Conservation (phyloP, 1,140 invertebrate genomes). For the Pollicipes pollicipes region DNA sequence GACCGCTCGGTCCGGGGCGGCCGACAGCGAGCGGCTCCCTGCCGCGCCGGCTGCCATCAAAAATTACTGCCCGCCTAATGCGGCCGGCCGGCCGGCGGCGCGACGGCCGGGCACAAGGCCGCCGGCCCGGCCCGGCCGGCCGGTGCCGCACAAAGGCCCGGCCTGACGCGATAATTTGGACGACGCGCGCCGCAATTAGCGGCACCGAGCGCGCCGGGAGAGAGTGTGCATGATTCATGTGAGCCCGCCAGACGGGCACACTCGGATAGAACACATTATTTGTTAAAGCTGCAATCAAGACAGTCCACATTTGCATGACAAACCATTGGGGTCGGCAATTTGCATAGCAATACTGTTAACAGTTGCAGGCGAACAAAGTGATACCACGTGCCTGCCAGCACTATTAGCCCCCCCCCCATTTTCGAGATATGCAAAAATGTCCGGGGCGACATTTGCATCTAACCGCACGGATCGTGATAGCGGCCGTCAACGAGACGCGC, state of each 20-base stretch:
- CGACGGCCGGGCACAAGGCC: neutral
- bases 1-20: no score
- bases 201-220: no score
- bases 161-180: neutral
- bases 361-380: neutral
- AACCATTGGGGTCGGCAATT: neutral
- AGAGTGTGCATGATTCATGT: neutral
- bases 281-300: neutral
- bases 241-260: no score
- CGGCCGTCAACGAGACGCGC: no score
- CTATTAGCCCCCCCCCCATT: no score
- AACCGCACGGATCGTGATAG: no score
- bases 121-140: no score
- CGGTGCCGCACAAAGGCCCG: neutral
- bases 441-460: no score
- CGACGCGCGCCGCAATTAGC: neutral
- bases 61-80: neutral
- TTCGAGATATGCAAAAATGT: no score
- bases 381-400: neutral
- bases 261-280: neutral
- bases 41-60: neutral
- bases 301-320: neutral
- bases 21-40: no score
- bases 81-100: no score
- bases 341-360: neutral